Conservation (phyloP, 2,797 vertebrate species). For the Echiichthys vipera region DNA sequence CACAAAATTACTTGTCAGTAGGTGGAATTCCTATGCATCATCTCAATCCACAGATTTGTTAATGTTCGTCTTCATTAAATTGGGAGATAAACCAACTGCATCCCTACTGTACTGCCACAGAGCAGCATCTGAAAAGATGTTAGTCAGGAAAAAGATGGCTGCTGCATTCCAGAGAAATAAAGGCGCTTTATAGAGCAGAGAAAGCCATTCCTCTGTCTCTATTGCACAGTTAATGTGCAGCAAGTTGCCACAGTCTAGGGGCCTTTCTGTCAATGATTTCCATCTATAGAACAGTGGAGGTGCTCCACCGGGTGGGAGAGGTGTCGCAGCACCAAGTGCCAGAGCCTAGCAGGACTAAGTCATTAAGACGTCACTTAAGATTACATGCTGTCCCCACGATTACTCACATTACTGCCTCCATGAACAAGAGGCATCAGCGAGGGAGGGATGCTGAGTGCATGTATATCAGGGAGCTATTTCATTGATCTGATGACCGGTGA, state of each 20-base stretch:
- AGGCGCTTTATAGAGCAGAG: slow-evolving; percentile 55
- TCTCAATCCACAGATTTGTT: slow-evolving; percentile 1
- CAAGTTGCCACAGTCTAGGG: slow-evolving; percentile 60
- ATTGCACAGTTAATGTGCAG: slow-evolving; percentile 65
- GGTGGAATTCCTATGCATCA: not conserved
- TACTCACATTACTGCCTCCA: slow-evolving; percentile 75
- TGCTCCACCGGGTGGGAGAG: slow-evolving; percentile 58
- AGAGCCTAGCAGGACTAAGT: slow-evolving; percentile 73
- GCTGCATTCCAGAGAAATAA: slow-evolving; percentile 70
- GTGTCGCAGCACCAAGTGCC: slow-evolving; percentile 65
- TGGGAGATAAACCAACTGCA: slow-evolving; percentile 45
- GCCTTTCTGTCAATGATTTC: slow-evolving; percentile 71
- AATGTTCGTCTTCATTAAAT: not conserved
- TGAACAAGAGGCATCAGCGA: slow-evolving; percentile 69
- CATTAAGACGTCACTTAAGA: slow-evolving; percentile 84
- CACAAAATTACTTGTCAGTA: not conserved
- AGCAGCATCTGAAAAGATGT: slow-evolving; percentile 49
- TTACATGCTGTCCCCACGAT: slow-evolving; percentile 80
- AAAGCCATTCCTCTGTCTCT: slow-evolving; percentile 59
- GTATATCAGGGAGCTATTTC: slow-evolving; percentile 53
- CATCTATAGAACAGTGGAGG: slow-evolving; percentile 78
- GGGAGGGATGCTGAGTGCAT: slow-evolving; percentile 51
- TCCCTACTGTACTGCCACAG: slow-evolving; percentile 30
- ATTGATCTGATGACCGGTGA: slow-evolving; percentile 65
- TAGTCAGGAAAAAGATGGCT: slow-evolving; percentile 35